Base-by-base conservation (phyloP, 2,797 vertebrate genomes). In the Labroides dimidiatus region DNA sequence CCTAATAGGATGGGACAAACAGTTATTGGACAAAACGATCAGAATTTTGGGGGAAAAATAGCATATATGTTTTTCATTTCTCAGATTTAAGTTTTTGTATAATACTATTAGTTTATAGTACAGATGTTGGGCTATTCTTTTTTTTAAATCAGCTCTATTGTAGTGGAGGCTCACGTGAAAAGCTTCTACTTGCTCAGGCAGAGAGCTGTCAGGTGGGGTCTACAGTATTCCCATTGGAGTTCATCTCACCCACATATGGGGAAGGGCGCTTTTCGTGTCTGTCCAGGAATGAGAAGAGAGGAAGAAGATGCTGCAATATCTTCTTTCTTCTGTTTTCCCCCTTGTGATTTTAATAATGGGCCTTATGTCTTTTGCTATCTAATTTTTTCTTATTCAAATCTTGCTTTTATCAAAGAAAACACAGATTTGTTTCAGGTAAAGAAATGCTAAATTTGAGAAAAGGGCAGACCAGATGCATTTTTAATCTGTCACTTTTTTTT, bases 201-300 rank as follows among this genome's bases (percentile, higher is more conserved):
- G 81, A 69, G 81, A 86, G 81, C 87, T 90, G 91, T 93, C 92
- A 93, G 89, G 92, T 92, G 87, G 91, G 92, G 88, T 93, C 92
- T 81, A 89, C 89, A 92, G 87, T 84, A 84, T 87, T 90, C 91
- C 91, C 90, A 91, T 85, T 85, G 90, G 92, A 89, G 90, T 87
- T 89, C 92, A 93, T 93, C 89, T 93, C 92, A 92, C 71, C 91
- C 84, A 87, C 90, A 89, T 89, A 62, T 36, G 53, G 61, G 75
- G 72, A 84, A 87, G 74, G 75, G 82, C 36, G 51, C 81, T 84
- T 82, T 62, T 73, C 77, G 87, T 59, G 81, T 77, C 84, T 88
- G 80, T 89, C 81, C 74, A 65, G 55, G 64, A 86, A 84, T 64
- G 69, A 86, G 61, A 71, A 65, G 64, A 75, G 67, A 77, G 63